Percentiles rank a stretch among this genome's conserved stretches.
Evolutionary conservation across 2,113 vertebrate species (phyloP).

Genomic region (Pheucticus melanocephalus): DNA sequence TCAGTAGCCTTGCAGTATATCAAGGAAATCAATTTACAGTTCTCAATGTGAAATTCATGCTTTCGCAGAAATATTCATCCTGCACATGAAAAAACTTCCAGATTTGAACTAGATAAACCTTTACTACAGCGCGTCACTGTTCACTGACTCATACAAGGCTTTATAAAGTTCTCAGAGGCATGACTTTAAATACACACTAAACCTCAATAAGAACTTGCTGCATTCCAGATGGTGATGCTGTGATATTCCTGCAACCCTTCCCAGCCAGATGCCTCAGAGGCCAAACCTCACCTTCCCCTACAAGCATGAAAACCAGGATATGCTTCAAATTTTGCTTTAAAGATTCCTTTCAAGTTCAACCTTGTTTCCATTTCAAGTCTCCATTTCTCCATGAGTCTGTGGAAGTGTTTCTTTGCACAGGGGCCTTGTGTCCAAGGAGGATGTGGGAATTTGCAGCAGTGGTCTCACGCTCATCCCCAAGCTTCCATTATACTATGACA

Average conservation of each 20-base stretch:
- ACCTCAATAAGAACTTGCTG: not conserved
- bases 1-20: not conserved
- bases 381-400: not conserved
- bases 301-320: not conserved
- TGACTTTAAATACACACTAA: not conserved
- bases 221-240: not conserved
- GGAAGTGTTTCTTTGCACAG: not conserved
- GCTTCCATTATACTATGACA: not conserved
- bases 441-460: not conserved
- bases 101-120: not conserved
- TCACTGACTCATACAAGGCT: not conserved
- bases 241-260: not conserved
- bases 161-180: not conserved
- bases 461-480: not conserved
- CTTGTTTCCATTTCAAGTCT: too few species aligned
- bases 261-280: not conserved
- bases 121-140: not conserved
- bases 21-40: not conserved
- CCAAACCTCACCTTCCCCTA: not conserved
- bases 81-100: not conserved
- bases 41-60: not conserved
- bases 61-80: not conserved
- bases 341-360: not conserved
- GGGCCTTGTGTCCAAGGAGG: rapidly evolving
- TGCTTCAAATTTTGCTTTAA: not conserved